Conservation (phyloP, 1,140 invertebrate species). For the Sminthurinus signatus region DNA sequence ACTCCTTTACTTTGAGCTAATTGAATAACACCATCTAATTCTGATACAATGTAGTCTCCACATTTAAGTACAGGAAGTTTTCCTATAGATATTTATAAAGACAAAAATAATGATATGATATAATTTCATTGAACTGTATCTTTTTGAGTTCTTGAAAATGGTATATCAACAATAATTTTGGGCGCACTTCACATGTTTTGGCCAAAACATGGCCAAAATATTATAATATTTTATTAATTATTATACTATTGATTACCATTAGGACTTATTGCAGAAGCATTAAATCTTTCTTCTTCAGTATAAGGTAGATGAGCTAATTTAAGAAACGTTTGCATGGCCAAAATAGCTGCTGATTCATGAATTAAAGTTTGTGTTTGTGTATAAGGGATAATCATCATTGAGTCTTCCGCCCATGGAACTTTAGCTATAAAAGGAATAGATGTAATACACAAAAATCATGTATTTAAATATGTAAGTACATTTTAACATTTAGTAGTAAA, state of each 20-base stretch:
- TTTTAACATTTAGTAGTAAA: too few relatives aligned
- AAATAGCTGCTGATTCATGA: slow-evolving; percentile 82
- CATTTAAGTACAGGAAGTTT: slow-evolving; percentile 85
- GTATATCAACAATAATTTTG: too few relatives aligned
- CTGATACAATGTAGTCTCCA: slow-evolving; percentile 78
- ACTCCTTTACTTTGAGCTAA: slow-evolving; percentile 80
- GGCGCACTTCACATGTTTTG: too few relatives aligned
- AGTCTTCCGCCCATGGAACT: slow-evolving; percentile 80
- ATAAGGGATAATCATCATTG: slow-evolving; percentile 75
- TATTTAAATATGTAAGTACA: too few relatives aligned
- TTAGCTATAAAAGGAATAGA: too few relatives aligned
- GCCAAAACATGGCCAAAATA: background rate
- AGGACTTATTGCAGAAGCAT: slow-evolving; percentile 95
- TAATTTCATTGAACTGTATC: too few relatives aligned
- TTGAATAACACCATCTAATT: slow-evolving; percentile 83
- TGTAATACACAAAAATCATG: too few relatives aligned
- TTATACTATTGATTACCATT: slow-evolving; percentile 54
- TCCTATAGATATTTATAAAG: slow-evolving; percentile 50
- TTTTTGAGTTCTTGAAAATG: too few relatives aligned
- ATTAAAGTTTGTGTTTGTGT: slow-evolving; percentile 87
- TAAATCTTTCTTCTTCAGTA: slow-evolving; percentile 67
- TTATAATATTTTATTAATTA: background rate
- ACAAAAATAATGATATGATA: background rate
- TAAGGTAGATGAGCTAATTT: slow-evolving; percentile 86
- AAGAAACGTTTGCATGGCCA: slow-evolving; percentile 85